A percentile compares a stretch with the other conserved stretches of the same genome.
These are phyloP conservation scores for Sylvicola cinctus DNA, from an alignment of 2,888 invertebrate species.

Conservation along the genomic window DNA sequence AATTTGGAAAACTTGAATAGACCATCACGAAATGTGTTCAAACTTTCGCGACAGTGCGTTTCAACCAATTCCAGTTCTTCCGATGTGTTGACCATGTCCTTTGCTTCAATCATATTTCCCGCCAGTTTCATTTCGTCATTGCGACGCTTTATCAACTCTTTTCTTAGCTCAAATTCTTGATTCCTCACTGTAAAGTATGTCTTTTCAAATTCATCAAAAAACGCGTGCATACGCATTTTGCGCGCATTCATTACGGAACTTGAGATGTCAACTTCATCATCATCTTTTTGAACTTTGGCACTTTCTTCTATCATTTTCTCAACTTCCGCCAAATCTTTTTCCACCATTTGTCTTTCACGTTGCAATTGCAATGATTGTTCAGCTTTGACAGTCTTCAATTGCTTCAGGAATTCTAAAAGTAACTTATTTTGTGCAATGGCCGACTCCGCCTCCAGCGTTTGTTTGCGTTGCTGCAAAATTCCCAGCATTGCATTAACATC, in stretches of 20 bases:
- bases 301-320: conserved; percentile 35
- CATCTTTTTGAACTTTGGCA: neutral
- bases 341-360: conserved; percentile 52
- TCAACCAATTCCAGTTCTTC: conserved; percentile 1
- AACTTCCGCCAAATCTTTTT: conserved; percentile 50
- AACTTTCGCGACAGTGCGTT: conserved; percentile 20
- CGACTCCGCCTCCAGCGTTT: conserved; percentile 59
- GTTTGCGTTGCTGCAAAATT: conserved; percentile 55
- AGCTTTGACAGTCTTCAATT: conserved; percentile 51
- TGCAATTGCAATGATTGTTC: conserved; percentile 35
- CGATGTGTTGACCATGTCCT: conserved; percentile 9
- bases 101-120: too few species aligned
- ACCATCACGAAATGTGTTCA: conserved; percentile 65
- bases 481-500: conserved; percentile 69
- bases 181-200: conserved; percentile 65
- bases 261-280: too few species aligned
- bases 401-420: conserved; percentile 64
- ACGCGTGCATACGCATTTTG: conserved; percentile 55
- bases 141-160: conserved; percentile 13
- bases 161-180: conserved; percentile 41
- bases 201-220: conserved; percentile 76
- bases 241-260: conserved; percentile 22
- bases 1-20: conserved; percentile 69
- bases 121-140: too few species aligned
- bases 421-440: conserved; percentile 60